Evolutionary conservation across 2,797 vertebrate species (phyloP), one percentile per base, ranked within the genome.

Genomic region (Galaxias olidus): DNA sequence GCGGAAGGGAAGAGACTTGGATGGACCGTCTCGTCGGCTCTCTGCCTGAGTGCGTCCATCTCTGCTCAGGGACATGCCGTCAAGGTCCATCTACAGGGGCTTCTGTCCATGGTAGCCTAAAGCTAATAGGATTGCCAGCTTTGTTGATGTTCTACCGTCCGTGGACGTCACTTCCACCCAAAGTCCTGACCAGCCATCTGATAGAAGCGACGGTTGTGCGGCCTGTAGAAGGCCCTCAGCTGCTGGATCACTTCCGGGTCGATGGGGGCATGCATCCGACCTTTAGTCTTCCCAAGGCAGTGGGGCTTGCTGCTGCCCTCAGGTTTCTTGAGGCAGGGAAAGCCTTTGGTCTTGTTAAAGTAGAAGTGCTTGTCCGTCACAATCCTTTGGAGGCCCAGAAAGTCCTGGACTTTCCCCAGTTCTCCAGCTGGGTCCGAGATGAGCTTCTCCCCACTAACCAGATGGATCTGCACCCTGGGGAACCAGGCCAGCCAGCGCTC

Each of bases 331-430:
- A 94, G 77, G 77, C 93, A 94, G 9, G 93, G 93, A 79, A 94
- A 94, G 48, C 93, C 93, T 73, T 94, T 94, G 0, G 92, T 94
- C 76, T 93, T 92, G 84, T 94, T 94, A 72, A 93, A 94, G 84
- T 93, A 94, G 80, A 94, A 94, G 76, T 94, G 92, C 71, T 94
- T 93, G 85, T 93, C 92, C 0, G 92, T 93, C 66, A 94, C 83
- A 46, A 94, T 93, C 73, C 90, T 88, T 87, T 93, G 90, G 56
- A 94, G 87, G 45, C 93, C 92, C 55, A 94, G 83, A 59, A 94
- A 94, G 87, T 93, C 92, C 84, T 94, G 93, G 68, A 93, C 92
- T 40, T 86, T 90, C 20, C 89, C 90, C 69, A 94, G 84, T 73
- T 94, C 93, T 14, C 90, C 89, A 0, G 92, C 91, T 0, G 93